Conservation (phyloP, 2,113 vertebrate species). For the Fregata magnificens region DNA sequence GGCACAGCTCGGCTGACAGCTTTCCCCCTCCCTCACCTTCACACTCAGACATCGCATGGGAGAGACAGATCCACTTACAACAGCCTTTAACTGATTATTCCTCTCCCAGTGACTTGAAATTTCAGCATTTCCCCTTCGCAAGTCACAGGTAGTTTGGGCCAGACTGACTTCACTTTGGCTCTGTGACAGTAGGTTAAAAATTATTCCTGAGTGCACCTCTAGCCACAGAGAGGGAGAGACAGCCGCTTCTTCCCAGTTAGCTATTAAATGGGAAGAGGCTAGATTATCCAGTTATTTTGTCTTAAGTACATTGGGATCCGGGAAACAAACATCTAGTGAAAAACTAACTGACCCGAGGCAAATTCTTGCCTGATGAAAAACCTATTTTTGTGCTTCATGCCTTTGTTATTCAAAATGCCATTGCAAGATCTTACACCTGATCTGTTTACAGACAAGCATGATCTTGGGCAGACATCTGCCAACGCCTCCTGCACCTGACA, state of each 20-base stretch:
- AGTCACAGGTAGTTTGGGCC: not conserved
- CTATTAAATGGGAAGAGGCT: not conserved
- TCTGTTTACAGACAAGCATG: rapidly evolving
- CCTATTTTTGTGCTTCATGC: not conserved
- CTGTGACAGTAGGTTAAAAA: not conserved
- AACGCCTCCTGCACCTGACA: not conserved
- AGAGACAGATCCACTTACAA: not conserved
- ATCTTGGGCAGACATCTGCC: not conserved
- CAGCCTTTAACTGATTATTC: not conserved
- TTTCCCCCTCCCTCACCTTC: too few species aligned
- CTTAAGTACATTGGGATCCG: rapidly evolving
- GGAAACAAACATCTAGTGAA: not conserved
- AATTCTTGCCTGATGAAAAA: not conserved
- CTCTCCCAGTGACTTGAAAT: not conserved
- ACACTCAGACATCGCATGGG: rapidly evolving
- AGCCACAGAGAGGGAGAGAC: not conserved
- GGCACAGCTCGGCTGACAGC: not conserved
- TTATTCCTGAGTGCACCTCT: not conserved
- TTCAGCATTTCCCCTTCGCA: not conserved
- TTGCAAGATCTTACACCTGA: not conserved
- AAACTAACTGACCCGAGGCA: not conserved
- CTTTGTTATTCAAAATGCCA: not conserved
- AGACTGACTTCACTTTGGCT: not conserved
- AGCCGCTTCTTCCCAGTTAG: not conserved
- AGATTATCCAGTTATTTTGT: not conserved